A percentile compares a stretch with the other conserved stretches of the same genome.
These are phyloP conservation scores for Centropus unirufus DNA, from an alignment of 2,113 vertebrate genomes.

Conservation along the genomic window DNA sequence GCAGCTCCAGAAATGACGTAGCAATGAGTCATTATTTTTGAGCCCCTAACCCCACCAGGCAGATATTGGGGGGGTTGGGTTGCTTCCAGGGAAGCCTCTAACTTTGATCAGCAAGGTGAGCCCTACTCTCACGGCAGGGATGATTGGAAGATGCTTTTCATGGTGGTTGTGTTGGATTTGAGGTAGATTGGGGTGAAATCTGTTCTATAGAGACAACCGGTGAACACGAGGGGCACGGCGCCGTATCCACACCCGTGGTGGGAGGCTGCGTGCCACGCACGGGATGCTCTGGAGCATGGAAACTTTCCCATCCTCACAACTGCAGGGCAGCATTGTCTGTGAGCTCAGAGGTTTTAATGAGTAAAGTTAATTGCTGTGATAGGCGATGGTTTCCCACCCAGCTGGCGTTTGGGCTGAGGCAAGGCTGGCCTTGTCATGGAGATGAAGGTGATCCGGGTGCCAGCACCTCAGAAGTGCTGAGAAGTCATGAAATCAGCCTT, in stretches of 20 bases:
- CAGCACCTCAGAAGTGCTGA: not conserved
- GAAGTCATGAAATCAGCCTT: constrained; percentile 7
- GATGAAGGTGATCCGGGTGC: not conserved
- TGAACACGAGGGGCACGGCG: fast-evolving
- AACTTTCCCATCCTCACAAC: not conserved
- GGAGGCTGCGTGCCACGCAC: not conserved
- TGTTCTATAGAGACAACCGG: not conserved
- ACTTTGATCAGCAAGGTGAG: constrained; percentile 14
- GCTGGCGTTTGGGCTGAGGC: not conserved
- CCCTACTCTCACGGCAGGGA: not conserved
- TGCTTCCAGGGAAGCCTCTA: not conserved
- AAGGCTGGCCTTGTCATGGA: not conserved
- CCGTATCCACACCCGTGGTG: fast-evolving
- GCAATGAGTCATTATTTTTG: constrained; percentile 33
- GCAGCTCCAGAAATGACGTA: constrained; percentile 29
- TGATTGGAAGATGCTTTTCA: not conserved
- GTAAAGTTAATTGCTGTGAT: not conserved
- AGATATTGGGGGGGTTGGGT: not conserved
- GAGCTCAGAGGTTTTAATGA: not conserved
- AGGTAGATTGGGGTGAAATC: not conserved
- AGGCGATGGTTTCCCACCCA: not conserved
- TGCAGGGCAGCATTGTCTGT: not conserved
- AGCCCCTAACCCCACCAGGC: not conserved
- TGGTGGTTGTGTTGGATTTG: not conserved
- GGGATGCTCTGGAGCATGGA: not conserved